phyloP scores from a whole-genome alignment of 2,113 vertebrate species.

The Pelusios castaneus region DNA sequence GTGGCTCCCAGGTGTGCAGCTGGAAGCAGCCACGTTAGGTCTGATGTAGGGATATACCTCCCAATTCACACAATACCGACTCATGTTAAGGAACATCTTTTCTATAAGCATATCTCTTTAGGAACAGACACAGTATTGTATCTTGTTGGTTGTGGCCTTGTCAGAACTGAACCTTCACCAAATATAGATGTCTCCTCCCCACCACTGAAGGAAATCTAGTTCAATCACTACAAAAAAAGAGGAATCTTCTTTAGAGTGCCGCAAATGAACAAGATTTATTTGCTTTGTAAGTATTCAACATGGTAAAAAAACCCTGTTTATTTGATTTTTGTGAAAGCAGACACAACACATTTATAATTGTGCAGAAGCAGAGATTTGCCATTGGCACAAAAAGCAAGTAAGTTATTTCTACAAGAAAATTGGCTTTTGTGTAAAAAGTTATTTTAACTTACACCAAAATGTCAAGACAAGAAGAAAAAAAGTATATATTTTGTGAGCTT shows the following conservation, averaged over 20 bases:
- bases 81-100: no score
- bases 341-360: not conserved
- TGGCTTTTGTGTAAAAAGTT: rapidly evolving
- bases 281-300: not conserved
- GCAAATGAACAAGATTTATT: rapidly evolving
- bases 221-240: not conserved
- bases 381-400: not conserved
- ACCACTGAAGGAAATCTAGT: not conserved
- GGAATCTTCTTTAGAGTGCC: not conserved
- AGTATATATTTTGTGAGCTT: not conserved
- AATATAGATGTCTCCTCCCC: not conserved
- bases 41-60: no score
- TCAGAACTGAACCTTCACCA: not conserved
- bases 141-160: not conserved
- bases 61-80: no score
- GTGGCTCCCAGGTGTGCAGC: no score
- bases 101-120: no score
- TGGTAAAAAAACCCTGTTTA: not conserved
- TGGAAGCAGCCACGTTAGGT: no score
- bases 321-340: not conserved
- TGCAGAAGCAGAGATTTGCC: not conserved
- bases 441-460: not conserved
- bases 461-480: not conserved
- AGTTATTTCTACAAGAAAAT: not conserved
- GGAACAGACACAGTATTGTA: not conserved